phyloP scores from a whole-genome alignment of 1,140 invertebrate species.

The Drosophila burlai region DNA sequence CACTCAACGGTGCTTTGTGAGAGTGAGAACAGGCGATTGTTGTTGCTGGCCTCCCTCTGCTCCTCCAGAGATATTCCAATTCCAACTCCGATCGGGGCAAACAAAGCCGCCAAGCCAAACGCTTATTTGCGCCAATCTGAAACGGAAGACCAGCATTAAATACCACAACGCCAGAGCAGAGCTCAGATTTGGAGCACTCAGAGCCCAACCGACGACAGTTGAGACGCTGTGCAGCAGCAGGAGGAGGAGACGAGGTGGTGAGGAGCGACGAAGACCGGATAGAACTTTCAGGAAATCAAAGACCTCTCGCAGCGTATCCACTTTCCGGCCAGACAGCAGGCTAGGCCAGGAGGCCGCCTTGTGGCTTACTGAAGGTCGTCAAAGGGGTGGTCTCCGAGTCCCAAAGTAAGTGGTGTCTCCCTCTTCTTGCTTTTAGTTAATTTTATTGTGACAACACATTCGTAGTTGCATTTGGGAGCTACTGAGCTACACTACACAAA shows the following conservation, averaged over 20 bases:
- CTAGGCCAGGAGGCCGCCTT: conserved; percentile 4
- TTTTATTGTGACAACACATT: not conserved
- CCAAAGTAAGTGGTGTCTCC: conserved; percentile 4
- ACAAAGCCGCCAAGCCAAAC: conserved; percentile 29
- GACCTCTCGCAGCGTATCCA: not conserved
- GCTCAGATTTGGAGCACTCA: not conserved
- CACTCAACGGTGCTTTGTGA: conserved; percentile 31
- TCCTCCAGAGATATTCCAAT: conserved; percentile 29
- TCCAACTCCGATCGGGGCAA: conserved; percentile 28
- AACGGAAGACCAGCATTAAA: not conserved
- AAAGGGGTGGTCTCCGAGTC: conserved; percentile 2
- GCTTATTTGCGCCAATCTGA: conserved; percentile 2
- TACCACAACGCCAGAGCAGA: not conserved
- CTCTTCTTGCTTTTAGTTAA: not conserved
- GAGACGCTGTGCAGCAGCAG: not conserved
- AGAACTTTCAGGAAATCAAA: conserved; percentile 12
- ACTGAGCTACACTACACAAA: conserved; percentile 7
- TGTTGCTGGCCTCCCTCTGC: not conserved
- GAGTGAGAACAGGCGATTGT: conserved; percentile 22
- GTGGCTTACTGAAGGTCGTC: not conserved
- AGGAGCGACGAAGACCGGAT: conserved; percentile 1
- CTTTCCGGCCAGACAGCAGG: not conserved
- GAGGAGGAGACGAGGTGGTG: not conserved
- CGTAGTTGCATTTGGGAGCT: conserved; percentile 3
- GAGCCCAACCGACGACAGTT: not conserved